phyloP scores from a whole-genome alignment of 2,797 vertebrate genomes.

The Periparus ater region DNA sequence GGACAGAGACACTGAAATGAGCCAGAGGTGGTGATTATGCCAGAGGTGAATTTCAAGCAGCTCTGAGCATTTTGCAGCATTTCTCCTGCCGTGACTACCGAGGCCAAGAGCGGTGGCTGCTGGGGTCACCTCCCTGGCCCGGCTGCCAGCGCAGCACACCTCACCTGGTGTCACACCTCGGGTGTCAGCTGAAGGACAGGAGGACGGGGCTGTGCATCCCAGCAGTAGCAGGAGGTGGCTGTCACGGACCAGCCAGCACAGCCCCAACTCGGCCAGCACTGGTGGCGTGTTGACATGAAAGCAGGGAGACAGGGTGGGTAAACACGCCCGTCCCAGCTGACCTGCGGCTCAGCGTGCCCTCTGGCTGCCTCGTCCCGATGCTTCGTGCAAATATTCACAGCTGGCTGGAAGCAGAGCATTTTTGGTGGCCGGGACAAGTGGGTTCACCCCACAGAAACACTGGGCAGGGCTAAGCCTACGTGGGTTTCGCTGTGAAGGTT shows the following conservation, averaged over 20 bases:
- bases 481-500: neutral
- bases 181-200: neutral
- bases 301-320: neutral
- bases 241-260: neutral
- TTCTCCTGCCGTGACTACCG: rapidly evolving
- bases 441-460: neutral
- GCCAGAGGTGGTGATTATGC: neutral
- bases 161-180: rapidly evolving
- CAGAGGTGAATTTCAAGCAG: neutral
- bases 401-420: neutral
- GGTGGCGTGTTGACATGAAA: neutral
- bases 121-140: neutral
- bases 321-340: neutral
- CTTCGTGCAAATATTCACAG: neutral
- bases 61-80: neutral
- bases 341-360: rapidly evolving
- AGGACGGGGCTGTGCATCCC: rapidly evolving
- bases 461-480: rapidly evolving
- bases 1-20: neutral
- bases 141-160: rapidly evolving
- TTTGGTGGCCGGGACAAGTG: rapidly evolving
- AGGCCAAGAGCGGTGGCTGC: rapidly evolving
- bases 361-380: neutral
- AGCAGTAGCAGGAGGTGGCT: neutral
- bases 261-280: neutral